Conservation (phyloP, 2,888 invertebrate genomes). For the Ariolimax columbianus region DNA sequence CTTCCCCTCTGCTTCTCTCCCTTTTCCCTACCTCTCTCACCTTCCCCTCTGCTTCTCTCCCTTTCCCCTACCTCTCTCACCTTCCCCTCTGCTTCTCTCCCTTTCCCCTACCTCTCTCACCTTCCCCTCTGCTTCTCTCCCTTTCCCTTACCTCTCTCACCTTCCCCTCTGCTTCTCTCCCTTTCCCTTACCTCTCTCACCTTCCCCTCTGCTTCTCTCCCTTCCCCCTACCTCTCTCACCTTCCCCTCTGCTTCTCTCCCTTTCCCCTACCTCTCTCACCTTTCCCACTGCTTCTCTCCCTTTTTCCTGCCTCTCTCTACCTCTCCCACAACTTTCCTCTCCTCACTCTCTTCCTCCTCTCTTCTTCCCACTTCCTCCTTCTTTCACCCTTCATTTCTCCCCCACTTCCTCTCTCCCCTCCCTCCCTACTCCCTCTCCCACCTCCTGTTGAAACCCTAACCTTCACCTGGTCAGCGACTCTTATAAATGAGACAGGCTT, state of each 20-base stretch:
- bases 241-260: neutral
- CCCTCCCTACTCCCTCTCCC: neutral
- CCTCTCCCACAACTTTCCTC: neutral
- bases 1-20: too few species aligned
- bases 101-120: neutral
- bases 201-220: neutral
- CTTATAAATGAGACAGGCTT: too few species aligned
- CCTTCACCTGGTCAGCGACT: too few species aligned
- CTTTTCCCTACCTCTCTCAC: neutral
- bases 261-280: neutral
- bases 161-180: neutral
- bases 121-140: neutral
- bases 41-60: neutral
- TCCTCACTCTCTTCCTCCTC: neutral
- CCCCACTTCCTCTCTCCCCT: neutral
- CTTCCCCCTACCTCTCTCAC: neutral
- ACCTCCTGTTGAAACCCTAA: neutral
- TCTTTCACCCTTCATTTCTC: neutral
- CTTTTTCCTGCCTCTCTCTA: neutral
- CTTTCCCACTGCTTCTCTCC: neutral
- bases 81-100: neutral
- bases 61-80: conserved; percentile 11
- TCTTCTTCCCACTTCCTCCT: neutral
- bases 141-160: neutral
- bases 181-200: neutral